Conservation (phyloP, 2,888 invertebrate genomes). For the Rhingia rostrata region DNA sequence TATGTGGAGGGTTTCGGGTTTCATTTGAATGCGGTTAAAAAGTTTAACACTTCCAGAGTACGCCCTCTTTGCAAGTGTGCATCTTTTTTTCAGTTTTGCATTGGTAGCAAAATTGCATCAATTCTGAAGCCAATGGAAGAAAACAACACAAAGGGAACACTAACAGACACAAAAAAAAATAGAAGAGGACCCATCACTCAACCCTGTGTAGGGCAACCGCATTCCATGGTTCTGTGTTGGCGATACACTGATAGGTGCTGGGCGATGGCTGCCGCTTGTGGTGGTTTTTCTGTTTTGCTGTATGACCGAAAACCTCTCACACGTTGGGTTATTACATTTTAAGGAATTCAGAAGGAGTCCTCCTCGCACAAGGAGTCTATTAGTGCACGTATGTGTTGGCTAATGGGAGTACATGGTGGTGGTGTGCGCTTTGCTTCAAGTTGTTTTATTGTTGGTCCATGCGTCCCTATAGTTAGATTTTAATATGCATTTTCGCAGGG, state of each 20-base stretch:
- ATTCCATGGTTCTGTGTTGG: slow-evolving; percentile 48
- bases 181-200: slow-evolving; percentile 67
- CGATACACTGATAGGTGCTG: neutral
- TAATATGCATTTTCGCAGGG: slow-evolving; percentile 30
- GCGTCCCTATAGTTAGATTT: slow-evolving; percentile 29
- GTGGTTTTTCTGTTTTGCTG: slow-evolving; percentile 33
- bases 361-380: slow-evolving; percentile 55
- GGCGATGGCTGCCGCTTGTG: slow-evolving; percentile 12
- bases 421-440: slow-evolving; percentile 13
- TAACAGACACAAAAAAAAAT: slow-evolving; percentile 24
- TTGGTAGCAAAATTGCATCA: slow-evolving; percentile 52
- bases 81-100: neutral
- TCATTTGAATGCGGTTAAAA: slow-evolving; percentile 72
- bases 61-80: neutral
- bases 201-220: slow-evolving; percentile 62
- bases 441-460: slow-evolving; percentile 44
- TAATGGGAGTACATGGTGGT: slow-evolving; percentile 37
- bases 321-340: slow-evolving; percentile 65
- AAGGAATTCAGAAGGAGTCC: slow-evolving; percentile 53
- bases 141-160: slow-evolving; percentile 14
- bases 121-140: slow-evolving; percentile 34
- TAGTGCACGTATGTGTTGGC: slow-evolving; percentile 44
- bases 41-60: slow-evolving; percentile 62
- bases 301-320: slow-evolving; percentile 45
- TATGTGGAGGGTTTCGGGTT: slow-evolving; percentile 47